A percentile compares a stretch with the other conserved stretches of the same genome.
phyloP scores from a whole-genome alignment of 2,797 vertebrate genomes.

The Spheniscus humboldti region DNA sequence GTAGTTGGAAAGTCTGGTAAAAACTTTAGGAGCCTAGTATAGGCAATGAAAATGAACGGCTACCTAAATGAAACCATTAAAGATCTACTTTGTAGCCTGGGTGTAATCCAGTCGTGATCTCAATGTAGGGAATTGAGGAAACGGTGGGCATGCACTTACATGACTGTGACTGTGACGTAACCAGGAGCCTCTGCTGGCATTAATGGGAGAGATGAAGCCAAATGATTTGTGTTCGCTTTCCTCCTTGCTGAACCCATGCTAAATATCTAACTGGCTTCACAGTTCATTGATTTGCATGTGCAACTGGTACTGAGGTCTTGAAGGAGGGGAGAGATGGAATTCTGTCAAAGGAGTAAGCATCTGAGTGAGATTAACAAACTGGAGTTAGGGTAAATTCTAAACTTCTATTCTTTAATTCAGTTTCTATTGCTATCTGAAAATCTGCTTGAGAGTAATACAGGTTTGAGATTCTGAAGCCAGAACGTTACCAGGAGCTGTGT shows the following conservation, averaged over 20 bases:
- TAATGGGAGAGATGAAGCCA: neutral
- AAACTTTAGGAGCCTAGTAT: neutral
- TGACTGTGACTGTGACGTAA: fast-evolving
- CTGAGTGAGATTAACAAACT: neutral
- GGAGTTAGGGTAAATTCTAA: neutral
- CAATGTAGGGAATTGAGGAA: neutral
- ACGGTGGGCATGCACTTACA: neutral
- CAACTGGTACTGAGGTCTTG: neutral
- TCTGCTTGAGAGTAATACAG: neutral
- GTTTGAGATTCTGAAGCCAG: neutral
- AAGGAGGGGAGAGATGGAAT: neutral
- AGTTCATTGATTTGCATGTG: neutral
- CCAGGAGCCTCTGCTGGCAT: neutral
- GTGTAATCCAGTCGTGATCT: neutral
- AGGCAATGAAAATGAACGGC: neutral
- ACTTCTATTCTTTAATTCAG: neutral
- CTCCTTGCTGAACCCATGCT: neutral
- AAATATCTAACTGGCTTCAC: neutral
- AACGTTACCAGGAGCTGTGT: neutral
- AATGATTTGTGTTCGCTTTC: neutral
- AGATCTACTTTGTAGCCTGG: neutral
- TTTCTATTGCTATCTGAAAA: neutral
- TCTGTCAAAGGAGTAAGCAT: neutral
- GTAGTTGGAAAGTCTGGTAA: neutral
- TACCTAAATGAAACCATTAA: neutral